Conservation (phyloP, 1,140 invertebrate genomes). For the Rhopalosiphum padi region DNA sequence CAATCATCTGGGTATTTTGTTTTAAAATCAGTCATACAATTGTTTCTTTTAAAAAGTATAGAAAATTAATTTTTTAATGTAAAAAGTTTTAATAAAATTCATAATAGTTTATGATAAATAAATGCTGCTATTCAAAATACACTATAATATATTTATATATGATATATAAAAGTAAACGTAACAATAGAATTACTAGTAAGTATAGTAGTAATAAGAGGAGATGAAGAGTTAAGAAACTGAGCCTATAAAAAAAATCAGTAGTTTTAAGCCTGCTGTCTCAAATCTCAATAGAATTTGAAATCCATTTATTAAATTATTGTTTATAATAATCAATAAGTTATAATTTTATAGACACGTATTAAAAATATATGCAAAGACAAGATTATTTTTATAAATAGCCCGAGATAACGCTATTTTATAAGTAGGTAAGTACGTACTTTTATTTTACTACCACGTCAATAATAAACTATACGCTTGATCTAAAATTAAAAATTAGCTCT, state of each 20-base stretch:
- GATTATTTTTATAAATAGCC: background rate
- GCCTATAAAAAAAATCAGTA: background rate
- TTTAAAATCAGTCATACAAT: background rate
- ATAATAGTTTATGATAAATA: background rate
- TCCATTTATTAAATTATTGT: background rate
- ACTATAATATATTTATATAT: background rate
- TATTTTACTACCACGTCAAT: background rate
- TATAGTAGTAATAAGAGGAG: background rate
- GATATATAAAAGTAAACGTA: background rate
- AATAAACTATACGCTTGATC: background rate
- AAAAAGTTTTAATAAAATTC: background rate
- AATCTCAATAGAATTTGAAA: background rate
- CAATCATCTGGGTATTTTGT: background rate
- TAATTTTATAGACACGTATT: no score
- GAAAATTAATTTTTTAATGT: background rate
- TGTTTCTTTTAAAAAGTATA: background rate
- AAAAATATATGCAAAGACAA: background rate
- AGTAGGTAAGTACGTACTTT: background rate
- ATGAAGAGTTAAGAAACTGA: background rate
- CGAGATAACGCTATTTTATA: background rate
- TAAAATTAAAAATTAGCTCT: background rate
- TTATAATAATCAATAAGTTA: background rate
- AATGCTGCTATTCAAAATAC: background rate
- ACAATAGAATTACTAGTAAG: background rate
- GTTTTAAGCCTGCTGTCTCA: background rate